Base-by-base conservation (phyloP, 1,140 invertebrate genomes). In the Cydia pomonella region DNA sequence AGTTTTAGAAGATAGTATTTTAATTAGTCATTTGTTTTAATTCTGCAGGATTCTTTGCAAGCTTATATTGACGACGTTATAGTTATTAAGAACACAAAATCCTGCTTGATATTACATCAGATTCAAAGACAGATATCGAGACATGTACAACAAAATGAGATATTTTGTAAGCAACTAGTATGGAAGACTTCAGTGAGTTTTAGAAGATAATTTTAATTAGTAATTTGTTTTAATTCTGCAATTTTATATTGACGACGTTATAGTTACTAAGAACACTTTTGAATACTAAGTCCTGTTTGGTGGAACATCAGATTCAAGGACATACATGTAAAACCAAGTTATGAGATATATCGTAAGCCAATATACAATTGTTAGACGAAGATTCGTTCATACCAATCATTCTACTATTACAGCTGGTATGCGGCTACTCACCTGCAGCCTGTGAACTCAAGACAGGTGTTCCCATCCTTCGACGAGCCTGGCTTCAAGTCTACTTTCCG, bases 391-490 rank as follows among this genome's bases (percentile, higher is more conserved):
- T 12, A 59, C 53, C 21, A 23, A 59, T 10, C 18, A 23, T 59
- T 59, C 21, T 23, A 23, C 1, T 69, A 72, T 85, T 90, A 44
- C 76, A 96, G 96, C 80, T 96, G 95, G 94, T 90, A 97, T 62
- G 95, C 94, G 0, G 93, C 95, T 0, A 97, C 97, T 0, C 97
- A 98, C 84, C 96, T 98, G 84, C 96, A 98, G 86, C 95, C 97
- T 0, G 96, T 96, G 2, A 95, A 97, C 88, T 97, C 98, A 0
- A 94, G 98, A 16, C 94, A 95, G 76, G 96, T 97, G 0, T 98
- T 99, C 82, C 98, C 98, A 0, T 97, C 97, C 88, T 98, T 98
- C 82, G 98, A 99, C 87, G 98, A 99, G 83, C 98, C 98, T 0
- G 95, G 95, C 0, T 94, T 98, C 66, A 98, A 98, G 88, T 96